phyloP scores from a whole-genome alignment of 2,113 vertebrate genomes.

The Mastomys natalensis region DNA sequence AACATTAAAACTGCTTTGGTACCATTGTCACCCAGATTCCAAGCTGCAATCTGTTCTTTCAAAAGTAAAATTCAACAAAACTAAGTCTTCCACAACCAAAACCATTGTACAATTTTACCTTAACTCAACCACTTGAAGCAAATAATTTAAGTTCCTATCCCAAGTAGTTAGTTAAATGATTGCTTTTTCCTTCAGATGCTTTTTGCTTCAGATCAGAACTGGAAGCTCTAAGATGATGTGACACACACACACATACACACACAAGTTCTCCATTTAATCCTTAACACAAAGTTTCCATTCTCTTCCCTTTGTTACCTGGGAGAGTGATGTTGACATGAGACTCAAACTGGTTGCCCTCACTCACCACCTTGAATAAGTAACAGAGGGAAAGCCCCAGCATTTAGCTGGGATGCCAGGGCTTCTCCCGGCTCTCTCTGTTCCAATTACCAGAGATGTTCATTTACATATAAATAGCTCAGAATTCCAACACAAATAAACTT shows the following conservation, averaged over 20 bases:
- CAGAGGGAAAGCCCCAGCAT: constrained; percentile 62
- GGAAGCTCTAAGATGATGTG: constrained; percentile 64
- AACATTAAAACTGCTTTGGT: constrained; percentile 8
- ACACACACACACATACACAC: constrained; percentile 2
- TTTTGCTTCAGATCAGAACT: constrained; percentile 67
- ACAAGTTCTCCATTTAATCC: no score
- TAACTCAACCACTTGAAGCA: constrained; percentile 61
- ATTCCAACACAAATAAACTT: constrained; percentile 80
- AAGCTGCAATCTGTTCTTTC: neutral
- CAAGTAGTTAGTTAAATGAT: constrained; percentile 76
- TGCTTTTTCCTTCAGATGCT: constrained; percentile 45
- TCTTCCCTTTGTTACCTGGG: constrained; percentile 66
- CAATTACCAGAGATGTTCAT: constrained; percentile 83
- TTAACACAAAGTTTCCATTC: constrained; percentile 75
- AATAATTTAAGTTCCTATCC: constrained; percentile 74
- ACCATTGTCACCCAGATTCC: neutral
- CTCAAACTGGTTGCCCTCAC: constrained; percentile 81
- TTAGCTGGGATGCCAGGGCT: constrained; percentile 81
- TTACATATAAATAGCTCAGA: constrained; percentile 87
- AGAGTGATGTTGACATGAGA: constrained; percentile 80
- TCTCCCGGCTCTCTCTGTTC: constrained; percentile 66
- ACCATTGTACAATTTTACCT: constrained; percentile 51
- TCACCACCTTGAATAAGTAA: constrained; percentile 79
- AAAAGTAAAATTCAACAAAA: constrained; percentile 61
- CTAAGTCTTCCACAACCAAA: constrained; percentile 2